Conservation (phyloP, 2,113 vertebrate species). For the Acrocephalus kingi region DNA sequence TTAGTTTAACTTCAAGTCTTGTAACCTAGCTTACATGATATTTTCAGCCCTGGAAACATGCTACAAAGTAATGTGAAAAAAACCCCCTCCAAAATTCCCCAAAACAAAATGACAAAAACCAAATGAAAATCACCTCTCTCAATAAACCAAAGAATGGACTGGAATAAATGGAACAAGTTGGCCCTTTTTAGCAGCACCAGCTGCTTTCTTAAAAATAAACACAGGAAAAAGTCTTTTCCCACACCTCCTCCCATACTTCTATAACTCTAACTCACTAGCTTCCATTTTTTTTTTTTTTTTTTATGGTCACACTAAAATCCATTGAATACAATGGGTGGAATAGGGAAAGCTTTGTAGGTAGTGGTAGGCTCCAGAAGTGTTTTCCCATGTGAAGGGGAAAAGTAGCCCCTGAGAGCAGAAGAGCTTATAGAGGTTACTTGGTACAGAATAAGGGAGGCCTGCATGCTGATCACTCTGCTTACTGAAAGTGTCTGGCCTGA, state of each 20-base stretch:
- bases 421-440: not conserved
- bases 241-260: not conserved
- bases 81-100: fast-evolving
- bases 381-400: not conserved
- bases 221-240: not conserved
- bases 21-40: not conserved
- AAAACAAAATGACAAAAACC: not conserved
- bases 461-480: not conserved
- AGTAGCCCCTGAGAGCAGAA: not conserved
- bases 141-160: not conserved
- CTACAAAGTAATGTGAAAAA: not conserved
- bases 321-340: not conserved
- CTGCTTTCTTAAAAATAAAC: not conserved
- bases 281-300: not conserved
- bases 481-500: not conserved
- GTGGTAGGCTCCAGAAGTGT: not conserved
- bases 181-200: not conserved
- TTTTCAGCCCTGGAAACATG: not conserved
- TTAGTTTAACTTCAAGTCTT: not conserved
- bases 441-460: not conserved
- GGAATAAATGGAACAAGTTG: not conserved
- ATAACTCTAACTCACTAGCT: not conserved
- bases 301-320: not conserved
- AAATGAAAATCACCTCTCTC: not conserved
- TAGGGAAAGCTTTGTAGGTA: not conserved